Percentiles rank a stretch among this genome's conserved stretches.
These are phyloP conservation scores for Melipona quadrifasciata DNA, from an alignment of 1,140 invertebrate genomes.

Conservation along the genomic window DNA sequence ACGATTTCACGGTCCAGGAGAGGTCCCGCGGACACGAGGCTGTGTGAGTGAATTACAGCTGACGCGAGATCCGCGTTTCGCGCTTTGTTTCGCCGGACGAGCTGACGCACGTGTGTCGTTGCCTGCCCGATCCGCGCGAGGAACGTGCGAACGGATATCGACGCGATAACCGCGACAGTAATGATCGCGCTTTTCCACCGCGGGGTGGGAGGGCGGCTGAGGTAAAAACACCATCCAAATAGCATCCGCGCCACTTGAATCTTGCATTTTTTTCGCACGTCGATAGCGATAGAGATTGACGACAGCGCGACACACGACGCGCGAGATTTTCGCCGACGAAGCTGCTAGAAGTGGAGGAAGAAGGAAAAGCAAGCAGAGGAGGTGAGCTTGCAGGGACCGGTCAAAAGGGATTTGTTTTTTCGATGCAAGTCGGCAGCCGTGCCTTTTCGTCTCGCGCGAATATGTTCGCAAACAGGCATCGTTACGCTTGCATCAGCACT, in stretches of 20 bases:
- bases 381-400: background rate
- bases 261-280: background rate
- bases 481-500: conserved; percentile 67
- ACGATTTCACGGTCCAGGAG: background rate
- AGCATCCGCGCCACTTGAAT: background rate
- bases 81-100: background rate
- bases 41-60: background rate
- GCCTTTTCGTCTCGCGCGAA: conserved; percentile 26
- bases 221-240: too few relatives aligned
- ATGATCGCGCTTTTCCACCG: conserved; percentile 14
- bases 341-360: background rate
- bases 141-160: background rate
- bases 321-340: conserved; percentile 3
- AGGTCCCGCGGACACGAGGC: background rate
- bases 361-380: too few relatives aligned
- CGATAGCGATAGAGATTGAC: background rate
- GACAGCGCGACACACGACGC: background rate
- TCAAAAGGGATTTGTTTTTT: background rate
- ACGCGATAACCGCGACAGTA: conserved; percentile 31
- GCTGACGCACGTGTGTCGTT: background rate
- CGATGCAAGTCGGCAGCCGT: background rate
- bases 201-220: too few relatives aligned
- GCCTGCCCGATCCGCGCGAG: background rate
- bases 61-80: background rate
- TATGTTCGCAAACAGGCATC: conserved; percentile 50